These are phyloP conservation scores for Saccostrea cuccullata DNA, from an alignment of 1,140 invertebrate genomes.

Conservation along the genomic window DNA sequence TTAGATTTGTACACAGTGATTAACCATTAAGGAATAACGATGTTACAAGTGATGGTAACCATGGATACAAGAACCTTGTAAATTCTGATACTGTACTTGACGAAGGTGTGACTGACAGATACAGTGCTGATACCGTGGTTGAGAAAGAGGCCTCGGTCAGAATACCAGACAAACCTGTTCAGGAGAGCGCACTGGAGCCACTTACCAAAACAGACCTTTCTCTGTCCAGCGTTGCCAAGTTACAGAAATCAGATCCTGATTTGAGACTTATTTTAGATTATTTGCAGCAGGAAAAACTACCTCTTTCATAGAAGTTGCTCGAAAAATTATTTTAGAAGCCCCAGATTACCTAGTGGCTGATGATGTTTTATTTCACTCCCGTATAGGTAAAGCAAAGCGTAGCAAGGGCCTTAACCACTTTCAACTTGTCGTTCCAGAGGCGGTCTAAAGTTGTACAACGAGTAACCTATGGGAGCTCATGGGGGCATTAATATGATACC, in stretches of 20 bases:
- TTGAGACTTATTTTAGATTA: too few species aligned
- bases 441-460: slow-evolving; percentile 48
- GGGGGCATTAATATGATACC: slow-evolving; percentile 52
- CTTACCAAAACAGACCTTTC: slow-evolving; percentile 31
- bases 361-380: slow-evolving; percentile 50
- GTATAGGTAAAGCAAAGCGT: slow-evolving; percentile 38
- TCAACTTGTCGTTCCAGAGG: slow-evolving; percentile 47
- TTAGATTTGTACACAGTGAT: too few species aligned
- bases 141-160: not conserved
- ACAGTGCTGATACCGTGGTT: too few species aligned
- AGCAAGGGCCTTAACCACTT: slow-evolving; percentile 32
- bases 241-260: too few species aligned
- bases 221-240: too few species aligned
- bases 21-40: not conserved
- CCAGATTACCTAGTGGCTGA: slow-evolving; percentile 46
- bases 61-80: too few species aligned
- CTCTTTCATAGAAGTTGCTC: too few species aligned
- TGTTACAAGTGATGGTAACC: too few species aligned
- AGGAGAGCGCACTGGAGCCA: not conserved
- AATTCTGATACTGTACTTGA: too few species aligned
- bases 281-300: too few species aligned
- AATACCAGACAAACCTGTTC: not conserved
- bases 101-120: too few species aligned
- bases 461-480: slow-evolving; percentile 51
- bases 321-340: too few species aligned